Evolutionary conservation across 2,113 vertebrate species (phyloP), one percentile per base, ranked within the genome.

Genomic region (Upupa epops): DNA sequence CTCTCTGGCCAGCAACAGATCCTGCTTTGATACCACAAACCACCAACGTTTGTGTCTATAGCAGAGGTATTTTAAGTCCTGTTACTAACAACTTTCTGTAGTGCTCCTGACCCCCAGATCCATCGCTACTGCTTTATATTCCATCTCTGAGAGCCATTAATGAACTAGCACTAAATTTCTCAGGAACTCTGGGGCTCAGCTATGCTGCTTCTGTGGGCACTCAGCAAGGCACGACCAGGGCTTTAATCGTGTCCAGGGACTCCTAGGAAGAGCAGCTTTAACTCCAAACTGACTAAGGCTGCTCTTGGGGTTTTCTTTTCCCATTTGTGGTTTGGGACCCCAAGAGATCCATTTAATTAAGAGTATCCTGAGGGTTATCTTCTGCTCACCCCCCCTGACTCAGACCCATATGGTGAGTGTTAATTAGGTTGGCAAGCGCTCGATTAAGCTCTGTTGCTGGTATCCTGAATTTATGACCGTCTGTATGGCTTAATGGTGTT

Each of bases 371-470:
- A 86, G 87, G 70, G 73, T 94, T 89, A 68, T 37, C 80, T 55
- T 95, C 75, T 54, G 60, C 78, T 74, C 77, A 31, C 88, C 75
- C 69, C 84, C 34, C 5, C 16, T 70, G 90, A 86, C 81, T 82
- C 24, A 81, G 88, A 71, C 31, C 74, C 89, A 74, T 58, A 70
- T 70, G 85, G 48, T 59, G n/a, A 84, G 68, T 42, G 85, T 91
- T 95, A 94, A 96, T 96, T 88, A 90, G 58, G 20, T 37, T 90
- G 85, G 92, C 89, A 93, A 95, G 84, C 71, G 58, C 51, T 86
- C 29, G 0, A 69, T 81, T 49, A 71, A 89, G 75, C 69, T 29
- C 9, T 42, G 7, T 22, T 51, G 65, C 42, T 78, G 66, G 61
- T 64, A 59, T 32, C 69, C 55, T 64, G 29, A 75, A 64, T 69